A percentile compares a stretch with the other conserved stretches of the same genome.
phyloP scores from a whole-genome alignment of 2,888 invertebrate species.

The Celastrina argiolus region DNA sequence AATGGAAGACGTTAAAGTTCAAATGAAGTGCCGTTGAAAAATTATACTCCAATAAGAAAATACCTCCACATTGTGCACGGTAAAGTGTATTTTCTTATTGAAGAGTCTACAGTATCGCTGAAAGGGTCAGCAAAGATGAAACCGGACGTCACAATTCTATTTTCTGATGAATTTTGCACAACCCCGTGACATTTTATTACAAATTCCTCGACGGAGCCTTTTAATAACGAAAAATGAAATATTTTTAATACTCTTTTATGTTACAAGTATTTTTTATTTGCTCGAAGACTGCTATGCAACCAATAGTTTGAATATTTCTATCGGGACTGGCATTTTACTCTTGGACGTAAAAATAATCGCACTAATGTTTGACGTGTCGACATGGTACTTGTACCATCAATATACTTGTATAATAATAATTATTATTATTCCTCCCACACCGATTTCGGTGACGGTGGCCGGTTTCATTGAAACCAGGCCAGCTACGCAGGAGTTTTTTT shows the following conservation, averaged over 20 bases:
- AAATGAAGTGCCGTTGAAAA: not conserved
- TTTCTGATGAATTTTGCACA: conserved; percentile 12
- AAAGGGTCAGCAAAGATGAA: conserved; percentile 2
- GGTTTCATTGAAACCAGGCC: too few relatives aligned
- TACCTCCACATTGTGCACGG: not conserved
- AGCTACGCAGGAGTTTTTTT: too few relatives aligned
- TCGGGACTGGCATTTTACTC: not conserved
- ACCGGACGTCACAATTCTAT: conserved; percentile 15
- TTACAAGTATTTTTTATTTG: conserved; percentile 1
- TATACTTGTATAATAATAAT: too few relatives aligned
- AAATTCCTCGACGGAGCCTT: not conserved
- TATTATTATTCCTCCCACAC: too few relatives aligned
- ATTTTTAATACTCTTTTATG: conserved; percentile 3
- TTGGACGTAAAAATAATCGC: not conserved
- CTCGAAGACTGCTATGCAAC: not conserved
- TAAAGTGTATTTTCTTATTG: not conserved
- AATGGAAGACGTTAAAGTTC: not conserved
- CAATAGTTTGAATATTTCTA: not conserved
- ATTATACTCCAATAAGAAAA: conserved; percentile 1
- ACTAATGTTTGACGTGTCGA: not conserved
- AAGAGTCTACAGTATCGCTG: not conserved
- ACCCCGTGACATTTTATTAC: conserved; percentile 16
- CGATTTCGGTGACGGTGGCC: too few relatives aligned
- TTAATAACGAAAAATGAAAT: conserved; percentile 15
- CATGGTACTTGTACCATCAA: too few relatives aligned